Base-by-base conservation (phyloP, 2,113 vertebrate species). In the Vulpes ferrilata region DNA sequence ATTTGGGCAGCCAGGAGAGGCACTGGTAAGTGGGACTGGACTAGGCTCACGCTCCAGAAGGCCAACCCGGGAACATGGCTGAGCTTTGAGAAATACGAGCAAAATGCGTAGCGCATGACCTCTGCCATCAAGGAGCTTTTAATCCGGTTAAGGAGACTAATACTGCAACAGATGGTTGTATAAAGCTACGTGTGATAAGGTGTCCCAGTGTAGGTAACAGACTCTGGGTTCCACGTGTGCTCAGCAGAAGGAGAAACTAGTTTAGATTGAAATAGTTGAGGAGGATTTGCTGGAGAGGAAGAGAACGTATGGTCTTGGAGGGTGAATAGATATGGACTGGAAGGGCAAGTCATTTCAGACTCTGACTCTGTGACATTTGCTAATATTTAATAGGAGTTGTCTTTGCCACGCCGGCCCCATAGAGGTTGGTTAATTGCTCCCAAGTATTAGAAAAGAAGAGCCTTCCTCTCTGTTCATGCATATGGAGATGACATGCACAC, bases 181-280 rank as follows among this genome's bases (percentile, higher is more conserved):
- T 20, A 32, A 48, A 53, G 11, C 8, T 6, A 3, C 1, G 0
- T 9, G 38, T 38, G 73, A 64, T 35, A 8, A 62, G 23, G 62
- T 7, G 32, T 48, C 2, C n/a, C 2, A 0, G 7, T 0, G 20
- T 7, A 32, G 27, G 17, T 7, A 30, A 27, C 2, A 2, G 64
- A 8, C 8, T 7, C 32, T 10, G 25, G 20, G 20, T 30, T 32
- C 23, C 60, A 1, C 4, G 20, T 30, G 32, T 71, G 25, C 35
- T 67, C n/a, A 27, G 38, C 19, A 38, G 32, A 6, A 86, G 65
- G 67, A 82, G 55, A 59, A 38, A 15, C 51, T 27, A 48, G 19
- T 19, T 51, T 27, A 78, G 78, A 20, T 15, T 78, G 57, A 16
- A 55, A 35, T 2, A 25, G 23, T 12, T 12, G n/a, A 71, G 48